Conservation (phyloP, 2,888 invertebrate species). For the Harpalus rubripes region DNA sequence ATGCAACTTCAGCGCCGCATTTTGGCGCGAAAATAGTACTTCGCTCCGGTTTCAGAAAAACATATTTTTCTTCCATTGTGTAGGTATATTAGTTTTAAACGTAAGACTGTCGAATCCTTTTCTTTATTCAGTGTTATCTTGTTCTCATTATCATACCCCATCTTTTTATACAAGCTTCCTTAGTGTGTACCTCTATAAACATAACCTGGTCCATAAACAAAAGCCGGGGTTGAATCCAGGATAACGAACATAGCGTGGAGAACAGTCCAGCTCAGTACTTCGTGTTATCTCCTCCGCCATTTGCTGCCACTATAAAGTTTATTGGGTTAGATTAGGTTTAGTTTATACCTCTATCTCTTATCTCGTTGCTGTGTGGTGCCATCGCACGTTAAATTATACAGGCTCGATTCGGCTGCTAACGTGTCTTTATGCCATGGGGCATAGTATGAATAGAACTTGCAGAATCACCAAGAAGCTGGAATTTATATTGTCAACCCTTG, state of each 20-base stretch:
- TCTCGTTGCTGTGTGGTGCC: conserved; percentile 70
- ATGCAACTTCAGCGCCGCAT: too few species aligned
- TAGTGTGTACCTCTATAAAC: conserved; percentile 22
- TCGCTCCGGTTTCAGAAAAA: too few species aligned
- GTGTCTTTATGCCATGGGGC: conserved; percentile 46
- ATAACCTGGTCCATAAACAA: conserved; percentile 33
- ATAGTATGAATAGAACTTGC: neutral
- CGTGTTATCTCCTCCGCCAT: conserved; percentile 77
- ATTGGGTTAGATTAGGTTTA: conserved; percentile 79
- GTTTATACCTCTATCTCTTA: conserved; percentile 78
- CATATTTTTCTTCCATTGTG: too few species aligned
- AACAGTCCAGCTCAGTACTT: conserved; percentile 7
- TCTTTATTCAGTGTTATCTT: neutral
- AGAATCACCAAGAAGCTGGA: neutral
- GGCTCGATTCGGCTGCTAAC: conserved; percentile 54
- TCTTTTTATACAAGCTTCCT: too few species aligned
- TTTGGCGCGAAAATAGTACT: too few species aligned
- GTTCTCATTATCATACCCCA: neutral
- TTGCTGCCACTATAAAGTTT: conserved; percentile 78
- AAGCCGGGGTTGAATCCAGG: conserved; percentile 40
- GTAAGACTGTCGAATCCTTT: neutral
- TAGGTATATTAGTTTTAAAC: too few species aligned
- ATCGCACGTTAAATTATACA: conserved; percentile 65
- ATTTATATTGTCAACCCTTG: neutral
- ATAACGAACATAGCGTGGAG: conserved; percentile 23